Evolutionary conservation across 1,140 invertebrate species (phyloP), one percentile per base, ranked within the genome.

Genomic region (Saxidomus purpurata): DNA sequence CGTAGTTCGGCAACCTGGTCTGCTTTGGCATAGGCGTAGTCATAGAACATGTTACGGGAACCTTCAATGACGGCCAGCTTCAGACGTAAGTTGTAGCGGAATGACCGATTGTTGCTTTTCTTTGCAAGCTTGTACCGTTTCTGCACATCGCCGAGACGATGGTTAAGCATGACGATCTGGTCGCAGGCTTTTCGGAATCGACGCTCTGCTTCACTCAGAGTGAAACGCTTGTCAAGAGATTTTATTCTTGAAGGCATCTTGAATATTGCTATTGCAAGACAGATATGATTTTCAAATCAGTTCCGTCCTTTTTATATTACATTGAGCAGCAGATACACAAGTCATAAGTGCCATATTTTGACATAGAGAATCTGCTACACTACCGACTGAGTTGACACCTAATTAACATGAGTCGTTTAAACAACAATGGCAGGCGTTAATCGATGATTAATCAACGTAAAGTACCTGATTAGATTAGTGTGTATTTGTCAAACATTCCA

Each of bases 21-120:
- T 71, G 92, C 91, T 74, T 89, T 91, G 49, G 31, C 85, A 17
- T 76, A 69, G 22, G 92, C 91, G 69, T 91, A 92, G 76, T 91
- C 90, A 71, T 90, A 86, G 87, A 84, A 91, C 87, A 91, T 90
- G 81, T 92, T 91, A 25, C 89, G 76, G 13, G 81, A 49, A 4
- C 91, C 91, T 77, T 93, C 90, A 19, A 90, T 79, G 59, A 76
- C 81, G 43, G 91, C 90, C 25, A 92, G 74, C 49, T 87, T 76
- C 28, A 86, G 49, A 40, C 67, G 84, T 19, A 86, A 47, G 34
- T 71, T 71, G 69, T 86, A 86, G 28, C 83, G 83, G 83, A 86
- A 86, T 15, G 67, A 40, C 0, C 47, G 31, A 15, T 59, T 74
- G 47, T 59, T 77, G 25, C 17, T 36, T 3, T 36, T 15, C 19